phyloP scores from a whole-genome alignment of 2,113 vertebrate genomes.

The Seriola quinqueradiata region DNA sequence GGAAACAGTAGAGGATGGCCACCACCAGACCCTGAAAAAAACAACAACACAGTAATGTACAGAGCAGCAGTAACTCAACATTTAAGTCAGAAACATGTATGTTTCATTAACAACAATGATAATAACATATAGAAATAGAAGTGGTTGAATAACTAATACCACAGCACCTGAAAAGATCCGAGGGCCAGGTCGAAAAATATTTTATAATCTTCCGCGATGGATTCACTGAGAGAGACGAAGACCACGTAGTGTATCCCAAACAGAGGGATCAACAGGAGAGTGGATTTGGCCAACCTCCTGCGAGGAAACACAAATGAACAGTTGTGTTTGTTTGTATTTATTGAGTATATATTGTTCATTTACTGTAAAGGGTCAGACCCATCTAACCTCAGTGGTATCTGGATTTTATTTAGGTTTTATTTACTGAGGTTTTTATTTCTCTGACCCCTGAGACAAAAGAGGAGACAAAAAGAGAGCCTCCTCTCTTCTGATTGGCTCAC shows the following conservation, averaged over 20 bases:
- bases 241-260: constrained; percentile 94
- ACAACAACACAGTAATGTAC: not conserved
- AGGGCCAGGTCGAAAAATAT: constrained; percentile 92
- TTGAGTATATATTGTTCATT: too few relatives aligned
- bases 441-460: too few relatives aligned
- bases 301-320: not conserved
- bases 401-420: too few relatives aligned
- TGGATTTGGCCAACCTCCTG: constrained; percentile 94
- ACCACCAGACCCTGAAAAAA: constrained; percentile 89
- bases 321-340: too few relatives aligned
- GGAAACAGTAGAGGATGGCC: constrained; percentile 91
- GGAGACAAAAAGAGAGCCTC: too few relatives aligned
- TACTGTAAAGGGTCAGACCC: too few relatives aligned
- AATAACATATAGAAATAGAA: not conserved
- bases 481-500: too few relatives aligned
- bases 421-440: too few relatives aligned
- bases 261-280: constrained; percentile 91
- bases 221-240: constrained; percentile 84
- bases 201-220: constrained; percentile 85
- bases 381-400: too few relatives aligned
- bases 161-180: constrained; percentile 93
- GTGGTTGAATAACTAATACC: not conserved
- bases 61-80: not conserved
- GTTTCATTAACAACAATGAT: not conserved
- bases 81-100: not conserved